These are phyloP conservation scores for Lampris megalopsis DNA, from an alignment of 2,113 vertebrate genomes.

Conservation along the genomic window DNA sequence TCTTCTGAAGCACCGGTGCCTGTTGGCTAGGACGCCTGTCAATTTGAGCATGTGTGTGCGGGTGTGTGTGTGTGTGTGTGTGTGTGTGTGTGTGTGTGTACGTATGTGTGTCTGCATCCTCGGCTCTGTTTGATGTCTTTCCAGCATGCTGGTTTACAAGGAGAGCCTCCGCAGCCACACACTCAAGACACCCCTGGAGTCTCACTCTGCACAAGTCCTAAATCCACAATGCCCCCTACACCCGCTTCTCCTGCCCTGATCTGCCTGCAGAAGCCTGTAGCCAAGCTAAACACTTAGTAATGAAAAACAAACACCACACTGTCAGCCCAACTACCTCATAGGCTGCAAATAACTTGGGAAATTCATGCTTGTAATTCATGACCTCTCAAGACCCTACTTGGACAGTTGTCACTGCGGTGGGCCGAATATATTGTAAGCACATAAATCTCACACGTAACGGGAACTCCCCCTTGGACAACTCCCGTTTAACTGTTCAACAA, in stretches of 20 bases:
- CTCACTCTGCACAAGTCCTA: conserved; percentile 4
- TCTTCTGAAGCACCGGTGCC: conserved; percentile 35
- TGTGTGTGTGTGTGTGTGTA: conserved; percentile 15
- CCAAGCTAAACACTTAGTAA: conserved; percentile 68
- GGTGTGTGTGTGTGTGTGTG: neutral
- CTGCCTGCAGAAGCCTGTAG: conserved; percentile 18
- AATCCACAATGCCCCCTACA: conserved; percentile 26
- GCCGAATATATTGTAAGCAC: conserved; percentile 30
- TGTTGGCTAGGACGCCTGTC: conserved; percentile 13
- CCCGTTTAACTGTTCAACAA: conserved; percentile 56
- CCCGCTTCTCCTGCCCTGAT: conserved; percentile 17
- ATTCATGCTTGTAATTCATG: conserved; percentile 37
- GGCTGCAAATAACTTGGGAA: conserved; percentile 42
- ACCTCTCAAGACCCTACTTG: conserved; percentile 21
- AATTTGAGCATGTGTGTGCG: neutral
- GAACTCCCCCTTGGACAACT: conserved; percentile 31
- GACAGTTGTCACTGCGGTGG: conserved; percentile 40
- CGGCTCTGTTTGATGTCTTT: neutral
- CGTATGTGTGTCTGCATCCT: neutral
- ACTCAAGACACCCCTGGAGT: conserved; percentile 3
- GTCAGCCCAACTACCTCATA: conserved; percentile 43
- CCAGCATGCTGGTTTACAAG: conserved; percentile 14
- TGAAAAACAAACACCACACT: conserved; percentile 65
- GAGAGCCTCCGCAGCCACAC: conserved; percentile 2
- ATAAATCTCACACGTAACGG: conserved; percentile 35